phyloP scores from a whole-genome alignment of 2,888 invertebrate species.

The Lottia scabra region DNA sequence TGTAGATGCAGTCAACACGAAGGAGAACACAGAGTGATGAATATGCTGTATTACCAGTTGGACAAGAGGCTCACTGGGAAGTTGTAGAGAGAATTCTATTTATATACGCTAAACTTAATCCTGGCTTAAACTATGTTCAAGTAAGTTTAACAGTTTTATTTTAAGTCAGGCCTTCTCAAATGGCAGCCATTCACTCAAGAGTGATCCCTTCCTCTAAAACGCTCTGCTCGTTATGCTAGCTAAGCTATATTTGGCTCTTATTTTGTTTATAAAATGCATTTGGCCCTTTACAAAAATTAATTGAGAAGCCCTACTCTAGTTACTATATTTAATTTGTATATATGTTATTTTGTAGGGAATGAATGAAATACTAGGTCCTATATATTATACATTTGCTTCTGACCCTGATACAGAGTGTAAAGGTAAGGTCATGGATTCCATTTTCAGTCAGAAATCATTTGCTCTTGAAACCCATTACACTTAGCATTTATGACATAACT shows the following conservation, averaged over 20 bases:
- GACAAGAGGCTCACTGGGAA: slow-evolving; percentile 98
- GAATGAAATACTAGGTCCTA: slow-evolving; percentile 99
- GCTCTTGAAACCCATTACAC: too few species aligned
- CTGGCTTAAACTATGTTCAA: slow-evolving; percentile 87
- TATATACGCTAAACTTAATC: slow-evolving; percentile 97
- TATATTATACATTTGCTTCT: slow-evolving; percentile 96
- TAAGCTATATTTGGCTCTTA: too few species aligned
- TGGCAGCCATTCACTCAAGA: too few species aligned
- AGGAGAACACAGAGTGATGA: slow-evolving; percentile 49
- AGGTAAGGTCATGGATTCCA: slow-evolving; percentile 73
- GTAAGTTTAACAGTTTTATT: slow-evolving; percentile 43
- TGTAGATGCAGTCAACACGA: slow-evolving; percentile 44
- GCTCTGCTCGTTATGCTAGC: too few species aligned
- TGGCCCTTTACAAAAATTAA: too few species aligned
- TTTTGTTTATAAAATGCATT: too few species aligned
- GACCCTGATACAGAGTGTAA: slow-evolving; percentile 85
- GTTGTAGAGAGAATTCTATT: slow-evolving; percentile 97
- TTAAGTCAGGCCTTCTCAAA: too few species aligned
- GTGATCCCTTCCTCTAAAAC: too few species aligned
- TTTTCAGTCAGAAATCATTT: too few species aligned
- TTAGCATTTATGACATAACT: too few species aligned
- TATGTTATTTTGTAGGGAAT: slow-evolving; percentile 89
- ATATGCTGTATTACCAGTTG: slow-evolving; percentile 78
- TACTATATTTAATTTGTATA: not conserved
- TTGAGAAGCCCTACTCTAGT: too few species aligned